Evolutionary conservation across 2,113 vertebrate genomes (phyloP).

Genomic region (Anolis sagrei): DNA sequence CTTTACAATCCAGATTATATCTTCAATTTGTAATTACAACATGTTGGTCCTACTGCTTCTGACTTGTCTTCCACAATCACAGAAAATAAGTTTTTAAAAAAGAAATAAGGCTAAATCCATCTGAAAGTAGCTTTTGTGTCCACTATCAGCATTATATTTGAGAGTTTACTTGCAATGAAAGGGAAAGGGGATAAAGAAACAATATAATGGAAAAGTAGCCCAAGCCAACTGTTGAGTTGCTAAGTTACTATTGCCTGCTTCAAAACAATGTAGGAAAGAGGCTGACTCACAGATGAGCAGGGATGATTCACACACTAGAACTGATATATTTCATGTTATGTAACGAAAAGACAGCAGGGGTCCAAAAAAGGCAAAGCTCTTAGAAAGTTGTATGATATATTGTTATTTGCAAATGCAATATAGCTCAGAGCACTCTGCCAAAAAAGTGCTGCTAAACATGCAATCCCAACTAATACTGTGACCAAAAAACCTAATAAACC

Average conservation of each 20-base stretch:
- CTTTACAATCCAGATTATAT: too few relatives aligned
- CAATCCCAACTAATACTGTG: too few relatives aligned
- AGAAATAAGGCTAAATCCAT: neutral
- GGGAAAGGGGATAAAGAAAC: neutral
- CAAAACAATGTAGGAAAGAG: neutral
- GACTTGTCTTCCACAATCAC: too few relatives aligned
- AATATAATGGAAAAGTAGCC: neutral
- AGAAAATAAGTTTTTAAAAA: too few relatives aligned
- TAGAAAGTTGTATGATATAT: too few relatives aligned
- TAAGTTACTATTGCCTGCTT: neutral
- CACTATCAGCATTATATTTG: neutral
- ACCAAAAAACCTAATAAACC: too few relatives aligned
- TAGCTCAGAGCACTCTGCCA: too few relatives aligned
- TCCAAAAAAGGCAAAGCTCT: neutral
- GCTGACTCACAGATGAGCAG: neutral
- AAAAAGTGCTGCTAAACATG: too few relatives aligned
- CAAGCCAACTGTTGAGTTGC: neutral
- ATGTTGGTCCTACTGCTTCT: too few relatives aligned
- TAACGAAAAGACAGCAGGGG: neutral
- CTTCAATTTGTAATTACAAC: too few relatives aligned
- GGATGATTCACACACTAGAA: neutral
- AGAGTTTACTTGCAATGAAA: neutral
- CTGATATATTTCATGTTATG: neutral
- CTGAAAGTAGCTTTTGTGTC: neutral
- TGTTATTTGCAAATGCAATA: too few relatives aligned